Conservation (phyloP, 2,113 vertebrate species). For the Apteryx mantelli region DNA sequence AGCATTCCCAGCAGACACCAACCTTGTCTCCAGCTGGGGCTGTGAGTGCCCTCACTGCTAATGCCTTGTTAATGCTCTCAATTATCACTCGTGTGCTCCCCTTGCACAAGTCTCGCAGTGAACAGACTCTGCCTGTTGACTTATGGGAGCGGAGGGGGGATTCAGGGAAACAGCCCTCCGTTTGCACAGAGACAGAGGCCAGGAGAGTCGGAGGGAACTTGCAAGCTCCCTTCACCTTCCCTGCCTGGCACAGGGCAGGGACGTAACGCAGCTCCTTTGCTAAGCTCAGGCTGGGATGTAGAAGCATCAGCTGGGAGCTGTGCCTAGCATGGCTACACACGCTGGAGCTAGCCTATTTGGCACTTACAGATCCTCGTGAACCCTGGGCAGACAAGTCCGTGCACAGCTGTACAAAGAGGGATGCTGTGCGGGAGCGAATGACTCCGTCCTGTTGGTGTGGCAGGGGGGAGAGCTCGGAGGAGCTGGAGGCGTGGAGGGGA, state of each 20-base stretch:
- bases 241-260: background rate
- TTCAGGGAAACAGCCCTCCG: background rate
- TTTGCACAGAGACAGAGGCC: background rate
- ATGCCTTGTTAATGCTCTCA: conserved; percentile 32
- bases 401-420: background rate
- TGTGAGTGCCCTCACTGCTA: conserved; percentile 21
- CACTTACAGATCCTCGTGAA: background rate
- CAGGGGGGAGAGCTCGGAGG: background rate
- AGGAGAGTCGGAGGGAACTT: background rate
- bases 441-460: background rate
- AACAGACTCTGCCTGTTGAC: background rate
- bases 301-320: background rate
- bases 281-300: background rate
- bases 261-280: background rate
- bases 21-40: conserved; percentile 39
- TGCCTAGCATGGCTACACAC: background rate
- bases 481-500: background rate
- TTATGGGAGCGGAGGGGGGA: background rate
- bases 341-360: background rate
- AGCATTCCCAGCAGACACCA: conserved; percentile 37
- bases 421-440: background rate
- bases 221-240: background rate
- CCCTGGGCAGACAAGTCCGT: background rate
- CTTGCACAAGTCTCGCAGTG: background rate
- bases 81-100: conserved; percentile 10